Conservation (phyloP, 2,888 invertebrate species). For the Ellobium chinense region DNA sequence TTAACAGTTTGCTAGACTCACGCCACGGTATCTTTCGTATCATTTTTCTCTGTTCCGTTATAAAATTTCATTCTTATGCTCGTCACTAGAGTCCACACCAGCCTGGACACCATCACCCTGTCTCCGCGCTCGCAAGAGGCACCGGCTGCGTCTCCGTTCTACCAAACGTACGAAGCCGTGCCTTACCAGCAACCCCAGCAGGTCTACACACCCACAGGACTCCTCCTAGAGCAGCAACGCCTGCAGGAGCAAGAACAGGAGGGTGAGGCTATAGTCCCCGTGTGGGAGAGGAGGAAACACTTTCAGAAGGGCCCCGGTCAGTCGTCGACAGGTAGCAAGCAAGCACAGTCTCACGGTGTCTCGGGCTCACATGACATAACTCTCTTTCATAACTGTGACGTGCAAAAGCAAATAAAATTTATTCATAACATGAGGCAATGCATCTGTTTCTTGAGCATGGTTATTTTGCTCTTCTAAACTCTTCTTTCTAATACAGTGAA, state of each 20-base stretch:
- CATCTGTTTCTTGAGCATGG: too few relatives aligned
- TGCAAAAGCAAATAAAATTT: too few relatives aligned
- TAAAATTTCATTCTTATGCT: too few relatives aligned
- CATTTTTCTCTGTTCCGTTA: too few relatives aligned
- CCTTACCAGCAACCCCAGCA: constrained; percentile 44
- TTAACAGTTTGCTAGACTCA: too few relatives aligned
- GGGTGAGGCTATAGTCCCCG: constrained; percentile 58
- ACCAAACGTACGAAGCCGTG: constrained; percentile 43
- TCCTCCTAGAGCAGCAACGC: constrained; percentile 47
- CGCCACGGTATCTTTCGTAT: too few relatives aligned
- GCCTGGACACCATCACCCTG: constrained; percentile 42
- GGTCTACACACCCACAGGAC: constrained; percentile 47
- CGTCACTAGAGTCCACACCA: too few relatives aligned
- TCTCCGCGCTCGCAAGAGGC: constrained; percentile 51
- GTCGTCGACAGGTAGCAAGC: constrained; percentile 23
- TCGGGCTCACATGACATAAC: too few relatives aligned
- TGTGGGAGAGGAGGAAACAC: constrained; percentile 59
- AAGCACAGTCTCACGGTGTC: neutral
- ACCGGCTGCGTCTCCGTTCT: constrained; percentile 33
- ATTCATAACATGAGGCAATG: too few relatives aligned
- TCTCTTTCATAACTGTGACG: too few relatives aligned
- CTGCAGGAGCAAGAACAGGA: constrained; percentile 51
- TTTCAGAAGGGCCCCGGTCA: constrained; percentile 34
- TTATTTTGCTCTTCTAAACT: too few relatives aligned
- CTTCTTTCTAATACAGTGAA: too few relatives aligned